Percentiles rank a stretch among this genome's conserved stretches.
These are phyloP conservation scores for Caranx ignobilis DNA, from an alignment of 2,113 vertebrate species.

Conservation along the genomic window DNA sequence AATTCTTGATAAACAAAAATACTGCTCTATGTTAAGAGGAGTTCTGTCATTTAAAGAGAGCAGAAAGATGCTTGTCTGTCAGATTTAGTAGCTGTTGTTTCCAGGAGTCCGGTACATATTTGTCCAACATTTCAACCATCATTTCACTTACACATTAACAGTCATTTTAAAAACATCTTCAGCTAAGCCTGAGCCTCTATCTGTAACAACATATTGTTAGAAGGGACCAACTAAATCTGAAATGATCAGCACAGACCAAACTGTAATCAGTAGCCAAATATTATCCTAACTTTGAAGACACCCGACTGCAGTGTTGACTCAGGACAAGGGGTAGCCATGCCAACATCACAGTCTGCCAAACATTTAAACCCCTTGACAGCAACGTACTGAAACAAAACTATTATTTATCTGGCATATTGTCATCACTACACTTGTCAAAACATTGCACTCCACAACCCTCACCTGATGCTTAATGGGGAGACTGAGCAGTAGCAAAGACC, in stretches of 20 bases:
- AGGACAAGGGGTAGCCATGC: not conserved
- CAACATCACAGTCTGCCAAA: not conserved
- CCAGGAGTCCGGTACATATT: too few relatives aligned
- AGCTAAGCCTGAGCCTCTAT: not conserved
- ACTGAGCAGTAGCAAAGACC: not conserved
- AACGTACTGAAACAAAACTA: not conserved
- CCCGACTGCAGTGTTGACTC: slow-evolving; percentile 1
- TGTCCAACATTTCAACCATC: too few relatives aligned
- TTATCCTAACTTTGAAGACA: slow-evolving; percentile 34
- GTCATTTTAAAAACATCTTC: slow-evolving; percentile 4
- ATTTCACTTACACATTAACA: not conserved
- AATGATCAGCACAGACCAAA: slow-evolving; percentile 16
- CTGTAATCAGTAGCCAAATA: slow-evolving; percentile 33
- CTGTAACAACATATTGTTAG: not conserved
- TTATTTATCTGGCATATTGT: not conserved
- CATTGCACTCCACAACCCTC: not conserved
- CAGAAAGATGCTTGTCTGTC: too few relatives aligned
- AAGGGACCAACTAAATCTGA: slow-evolving; percentile 10
- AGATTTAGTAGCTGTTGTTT: too few relatives aligned
- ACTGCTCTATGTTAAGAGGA: too few relatives aligned
- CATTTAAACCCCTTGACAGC: slow-evolving; percentile 13
- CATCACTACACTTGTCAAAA: not conserved
- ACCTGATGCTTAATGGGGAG: not conserved
- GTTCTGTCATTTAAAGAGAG: too few relatives aligned
- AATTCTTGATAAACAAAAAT: not conserved